Conservation (phyloP, 1,140 invertebrate species). For the Mya arenaria region DNA sequence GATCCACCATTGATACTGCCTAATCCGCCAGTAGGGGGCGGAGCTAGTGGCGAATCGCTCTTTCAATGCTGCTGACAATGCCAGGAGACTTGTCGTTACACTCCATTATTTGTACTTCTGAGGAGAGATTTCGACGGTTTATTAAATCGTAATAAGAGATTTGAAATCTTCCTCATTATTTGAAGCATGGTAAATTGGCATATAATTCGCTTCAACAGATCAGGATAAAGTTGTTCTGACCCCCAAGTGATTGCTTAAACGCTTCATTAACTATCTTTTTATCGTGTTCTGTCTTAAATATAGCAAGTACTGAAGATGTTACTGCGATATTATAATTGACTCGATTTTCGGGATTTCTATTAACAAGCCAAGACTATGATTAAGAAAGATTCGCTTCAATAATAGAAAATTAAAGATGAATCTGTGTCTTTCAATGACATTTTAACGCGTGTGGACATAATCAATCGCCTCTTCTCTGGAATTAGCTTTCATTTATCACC, state of each 20-base stretch:
- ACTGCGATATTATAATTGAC: no score
- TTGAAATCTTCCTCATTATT: slow-evolving; percentile 50
- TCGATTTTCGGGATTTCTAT: no score
- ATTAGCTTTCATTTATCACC: slow-evolving; percentile 27
- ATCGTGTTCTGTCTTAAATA: background rate
- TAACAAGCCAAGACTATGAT: no score
- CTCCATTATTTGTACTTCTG: slow-evolving; percentile 6
- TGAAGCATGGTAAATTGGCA: slow-evolving; percentile 54
- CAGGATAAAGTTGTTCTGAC: slow-evolving; percentile 39
- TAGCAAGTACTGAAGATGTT: slow-evolving; percentile 24
- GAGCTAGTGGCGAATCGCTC: slow-evolving; percentile 13
- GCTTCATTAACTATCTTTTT: slow-evolving; percentile 35
- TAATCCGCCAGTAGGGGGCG: slow-evolving; percentile 48
- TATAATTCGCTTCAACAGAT: slow-evolving; percentile 41
- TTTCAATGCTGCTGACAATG: background rate
- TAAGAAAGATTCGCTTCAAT: background rate
- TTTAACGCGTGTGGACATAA: no score
- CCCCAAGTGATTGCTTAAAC: slow-evolving; percentile 37
- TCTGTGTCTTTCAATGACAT: no score
- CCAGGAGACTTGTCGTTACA: slow-evolving; percentile 25
- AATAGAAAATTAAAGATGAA: background rate
- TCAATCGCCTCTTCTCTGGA: background rate
- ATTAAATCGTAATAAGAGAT: slow-evolving; percentile 52
- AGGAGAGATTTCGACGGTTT: slow-evolving; percentile 47
- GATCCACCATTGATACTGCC: slow-evolving; percentile 50